phyloP scores from a whole-genome alignment of 2,888 invertebrate genomes.

The Stratiomys singularior region DNA sequence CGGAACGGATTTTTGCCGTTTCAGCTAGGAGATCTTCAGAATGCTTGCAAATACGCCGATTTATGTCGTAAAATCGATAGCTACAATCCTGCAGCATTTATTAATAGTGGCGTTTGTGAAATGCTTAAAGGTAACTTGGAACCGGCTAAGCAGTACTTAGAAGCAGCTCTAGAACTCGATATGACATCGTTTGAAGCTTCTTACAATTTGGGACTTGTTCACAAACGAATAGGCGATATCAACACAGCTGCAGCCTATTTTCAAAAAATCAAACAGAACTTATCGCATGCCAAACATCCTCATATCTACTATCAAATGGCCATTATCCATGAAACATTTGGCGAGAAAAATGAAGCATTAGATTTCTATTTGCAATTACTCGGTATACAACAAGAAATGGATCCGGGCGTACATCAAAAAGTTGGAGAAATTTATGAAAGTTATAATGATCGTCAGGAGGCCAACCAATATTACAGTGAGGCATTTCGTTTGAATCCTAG shows the following conservation, averaged over 20 bases:
- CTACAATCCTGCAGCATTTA: slow-evolving; percentile 83
- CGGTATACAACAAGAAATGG: slow-evolving; percentile 82
- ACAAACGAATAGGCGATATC: slow-evolving; percentile 75
- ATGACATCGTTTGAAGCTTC: slow-evolving; percentile 85
- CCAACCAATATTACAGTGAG: slow-evolving; percentile 67
- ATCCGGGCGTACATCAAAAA: slow-evolving; percentile 88
- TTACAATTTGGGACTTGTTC: slow-evolving; percentile 79
- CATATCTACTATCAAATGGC: slow-evolving; percentile 79
- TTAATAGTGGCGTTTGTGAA: slow-evolving; percentile 86
- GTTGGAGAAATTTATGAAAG: slow-evolving; percentile 90
- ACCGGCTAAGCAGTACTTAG: slow-evolving; percentile 76
- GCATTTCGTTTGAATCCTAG: slow-evolving; percentile 64
- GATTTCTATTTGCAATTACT: slow-evolving; percentile 80
- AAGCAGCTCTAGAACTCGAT: slow-evolving; percentile 81
- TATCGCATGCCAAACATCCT: slow-evolving; percentile 75
- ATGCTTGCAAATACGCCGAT: slow-evolving; percentile 81
- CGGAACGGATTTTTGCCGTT: no score
- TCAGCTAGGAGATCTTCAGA: slow-evolving; percentile 81
- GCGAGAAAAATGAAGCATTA: slow-evolving; percentile 71
- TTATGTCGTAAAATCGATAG: slow-evolving; percentile 78
- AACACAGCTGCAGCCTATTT: slow-evolving; percentile 83
- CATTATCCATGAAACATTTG: slow-evolving; percentile 77
- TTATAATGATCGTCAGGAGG: slow-evolving; percentile 90
- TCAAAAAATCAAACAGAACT: slow-evolving; percentile 77
- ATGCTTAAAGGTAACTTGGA: slow-evolving; percentile 76